phyloP scores from a whole-genome alignment of 2,797 vertebrate genomes.

The Tauraco hartlaubi region DNA sequence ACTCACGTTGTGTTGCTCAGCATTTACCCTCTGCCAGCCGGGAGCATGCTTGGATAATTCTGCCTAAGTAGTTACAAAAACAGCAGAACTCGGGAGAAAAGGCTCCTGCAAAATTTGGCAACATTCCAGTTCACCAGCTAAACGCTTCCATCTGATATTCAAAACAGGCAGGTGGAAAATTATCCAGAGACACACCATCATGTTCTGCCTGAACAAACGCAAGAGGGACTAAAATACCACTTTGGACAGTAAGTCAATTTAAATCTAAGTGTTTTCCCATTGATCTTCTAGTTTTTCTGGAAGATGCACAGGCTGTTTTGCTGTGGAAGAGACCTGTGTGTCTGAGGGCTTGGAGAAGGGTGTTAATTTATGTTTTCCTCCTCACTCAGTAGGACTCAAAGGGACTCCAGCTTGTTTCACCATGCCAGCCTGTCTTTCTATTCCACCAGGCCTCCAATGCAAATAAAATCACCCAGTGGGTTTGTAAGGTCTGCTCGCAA shows the following conservation, averaged over 20 bases:
- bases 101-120: constrained; percentile 3
- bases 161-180: constrained; percentile 68
- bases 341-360: neutral
- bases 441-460: constrained; percentile 39
- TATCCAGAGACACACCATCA: constrained; percentile 27
- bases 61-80: constrained; percentile 21
- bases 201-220: constrained; percentile 45
- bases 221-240: constrained; percentile 17
- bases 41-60: constrained; percentile 37
- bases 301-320: neutral
- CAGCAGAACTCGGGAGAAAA: constrained; percentile 36
- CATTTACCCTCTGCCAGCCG: neutral
- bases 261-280: constrained; percentile 17
- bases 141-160: constrained; percentile 52
- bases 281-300: neutral
- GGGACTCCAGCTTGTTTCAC: neutral
- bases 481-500: neutral
- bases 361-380: constrained; percentile 9
- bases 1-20: constrained; percentile 8
- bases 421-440: neutral
- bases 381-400: neutral
- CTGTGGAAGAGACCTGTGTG: neutral
- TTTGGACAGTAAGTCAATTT: constrained; percentile 1
- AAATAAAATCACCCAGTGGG: constrained; percentile 9
- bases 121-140: neutral